Evolutionary conservation across 2,797 vertebrate genomes (phyloP).

Genomic region (Stomatorhinus walkeri): DNA sequence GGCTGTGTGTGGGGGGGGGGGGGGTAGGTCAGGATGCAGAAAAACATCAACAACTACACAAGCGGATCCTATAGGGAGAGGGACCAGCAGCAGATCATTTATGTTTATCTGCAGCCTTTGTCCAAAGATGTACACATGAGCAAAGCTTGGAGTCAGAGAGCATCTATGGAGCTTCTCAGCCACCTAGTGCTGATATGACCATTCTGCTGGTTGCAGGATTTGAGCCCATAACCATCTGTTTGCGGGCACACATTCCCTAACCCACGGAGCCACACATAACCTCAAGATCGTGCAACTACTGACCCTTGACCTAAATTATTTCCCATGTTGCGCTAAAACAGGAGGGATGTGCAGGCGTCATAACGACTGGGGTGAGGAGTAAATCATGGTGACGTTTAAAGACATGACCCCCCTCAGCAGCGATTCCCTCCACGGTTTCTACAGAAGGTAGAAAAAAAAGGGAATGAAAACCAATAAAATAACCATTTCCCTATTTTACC

Average conservation of each 20-base stretch:
- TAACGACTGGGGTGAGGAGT: not conserved
- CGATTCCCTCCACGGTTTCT: not conserved
- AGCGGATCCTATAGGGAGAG: not conserved
- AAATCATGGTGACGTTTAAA: not conserved
- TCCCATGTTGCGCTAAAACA: conserved; percentile 20
- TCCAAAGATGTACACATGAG: not conserved
- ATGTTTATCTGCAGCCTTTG: not conserved
- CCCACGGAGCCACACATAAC: not conserved
- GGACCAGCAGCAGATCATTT: not conserved
- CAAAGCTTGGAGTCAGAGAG: not conserved
- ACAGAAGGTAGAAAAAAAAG: conserved; percentile 45
- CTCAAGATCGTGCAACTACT: conserved; percentile 27
- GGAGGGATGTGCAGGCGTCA: conserved; percentile 23
- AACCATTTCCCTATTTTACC: not conserved
- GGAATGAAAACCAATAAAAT: not conserved
- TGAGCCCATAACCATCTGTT: not conserved
- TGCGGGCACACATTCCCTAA: not conserved
- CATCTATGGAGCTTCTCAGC: not conserved
- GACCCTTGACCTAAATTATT: conserved; percentile 33
- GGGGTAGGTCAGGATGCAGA: not conserved
- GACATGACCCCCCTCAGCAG: not conserved
- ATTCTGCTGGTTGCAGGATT: not conserved
- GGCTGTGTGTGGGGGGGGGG: not conserved
- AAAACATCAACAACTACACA: not conserved
- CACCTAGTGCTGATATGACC: not conserved